Evolutionary conservation across 2,797 vertebrate species (phyloP).

Genomic region (Vespertilio murinus): DNA sequence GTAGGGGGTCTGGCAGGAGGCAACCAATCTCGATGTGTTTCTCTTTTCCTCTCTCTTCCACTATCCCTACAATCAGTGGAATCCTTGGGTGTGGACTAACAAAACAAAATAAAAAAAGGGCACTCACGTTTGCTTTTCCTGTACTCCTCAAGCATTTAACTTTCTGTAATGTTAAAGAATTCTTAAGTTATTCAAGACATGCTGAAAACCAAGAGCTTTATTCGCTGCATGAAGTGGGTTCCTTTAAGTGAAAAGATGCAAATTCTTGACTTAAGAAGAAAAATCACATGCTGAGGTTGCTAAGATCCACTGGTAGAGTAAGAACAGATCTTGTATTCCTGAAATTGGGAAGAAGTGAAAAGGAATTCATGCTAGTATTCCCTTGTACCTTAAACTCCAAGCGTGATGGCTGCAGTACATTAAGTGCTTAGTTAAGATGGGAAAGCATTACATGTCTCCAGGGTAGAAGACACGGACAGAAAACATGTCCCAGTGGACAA

Average conservation of each 20-base stretch:
- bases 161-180: neutral
- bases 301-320: neutral
- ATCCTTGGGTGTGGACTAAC: too few relatives aligned
- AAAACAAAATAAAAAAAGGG: neutral
- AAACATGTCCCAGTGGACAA: neutral
- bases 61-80: too few relatives aligned
- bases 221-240: neutral
- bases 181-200: slow-evolving; percentile 14
- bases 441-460: neutral
- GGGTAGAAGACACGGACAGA: neutral
- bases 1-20: too few relatives aligned
- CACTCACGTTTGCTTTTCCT: neutral
- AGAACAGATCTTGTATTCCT: neutral
- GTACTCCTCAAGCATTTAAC: neutral
- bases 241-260: neutral
- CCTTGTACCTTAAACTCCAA: neutral
- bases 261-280: neutral
- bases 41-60: too few relatives aligned
- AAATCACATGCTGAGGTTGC: neutral
- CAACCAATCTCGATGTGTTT: too few relatives aligned
- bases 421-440: neutral
- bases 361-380: neutral
- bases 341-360: neutral
- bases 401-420: neutral
- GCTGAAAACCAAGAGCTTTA: neutral